Evolutionary conservation across 2,888 invertebrate species (phyloP), one percentile per base, ranked within the genome.

Genomic region (Lasius platythorax): DNA sequence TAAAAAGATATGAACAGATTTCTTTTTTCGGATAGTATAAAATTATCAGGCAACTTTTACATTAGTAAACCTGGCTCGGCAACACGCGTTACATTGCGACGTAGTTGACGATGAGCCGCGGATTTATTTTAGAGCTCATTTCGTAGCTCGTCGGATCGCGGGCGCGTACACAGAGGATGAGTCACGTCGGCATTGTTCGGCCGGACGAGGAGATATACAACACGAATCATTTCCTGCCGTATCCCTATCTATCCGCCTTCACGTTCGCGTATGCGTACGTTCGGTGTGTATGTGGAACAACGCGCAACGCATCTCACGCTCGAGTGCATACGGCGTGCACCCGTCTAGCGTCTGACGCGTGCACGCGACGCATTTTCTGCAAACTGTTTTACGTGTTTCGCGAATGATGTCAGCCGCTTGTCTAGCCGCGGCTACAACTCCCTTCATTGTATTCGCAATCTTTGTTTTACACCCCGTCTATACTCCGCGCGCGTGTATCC

Each of bases 161-260:
- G 89, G 89, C 88, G 87, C 89, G 4, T 37, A 37, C 37, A 84
- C 90, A 79, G 89, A 91, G 89, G 90, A 93, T 93, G 93, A 93
- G 90, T 93, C 93, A 93, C 91, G 87, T 87, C 84, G 85, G 93
- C 89, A 92, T 93, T 93, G 92, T 93, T 91, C 91, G 88, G 89
- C 91, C 92, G 93, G 93, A 93, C 92, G 92, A 91, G 86, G 88
- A 92, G 92, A 93, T 93, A 92, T 91, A 92, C 91, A 92, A 91
- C 93, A 92, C 93, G 93, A 94, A 94, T 94, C 93, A 93, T 91
- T 94, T 94, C 94, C 94, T 93, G 94, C 92, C 91, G 89, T 91
- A 91, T 91, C 91, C 91, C 92, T 90, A 91, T 91, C 92, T 89
- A 89, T 91, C 83, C 73, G 73, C 73, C 87, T 89, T 89, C 87